Conservation (phyloP, 2,113 vertebrate genomes). For the Leucoraja erinaceus region DNA sequence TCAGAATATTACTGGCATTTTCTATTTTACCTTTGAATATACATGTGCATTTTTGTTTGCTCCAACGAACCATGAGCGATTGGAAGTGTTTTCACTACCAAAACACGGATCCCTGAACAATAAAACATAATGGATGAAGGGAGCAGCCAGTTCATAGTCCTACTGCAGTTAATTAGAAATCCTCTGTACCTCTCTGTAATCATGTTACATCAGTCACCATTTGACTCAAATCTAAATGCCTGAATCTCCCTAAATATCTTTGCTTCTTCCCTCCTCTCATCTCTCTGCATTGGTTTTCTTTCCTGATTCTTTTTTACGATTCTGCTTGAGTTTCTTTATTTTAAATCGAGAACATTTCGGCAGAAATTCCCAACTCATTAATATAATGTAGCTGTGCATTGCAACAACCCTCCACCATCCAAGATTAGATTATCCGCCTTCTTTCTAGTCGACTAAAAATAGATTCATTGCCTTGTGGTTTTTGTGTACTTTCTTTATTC, state of each 20-base stretch:
- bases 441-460: conserved; percentile 5
- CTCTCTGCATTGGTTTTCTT: background rate
- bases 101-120: conserved; percentile 17
- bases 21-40: background rate
- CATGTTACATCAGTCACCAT: background rate
- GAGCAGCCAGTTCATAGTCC: background rate
- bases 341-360: background rate
- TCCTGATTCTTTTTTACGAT: background rate
- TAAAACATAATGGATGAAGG: conserved; percentile 8
- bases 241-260: background rate
- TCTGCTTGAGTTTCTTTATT: background rate
- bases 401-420: background rate
- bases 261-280: background rate
- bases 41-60: background rate
- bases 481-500: background rate
- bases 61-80: background rate
- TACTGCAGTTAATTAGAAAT: conserved; percentile 4
- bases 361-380: background rate
- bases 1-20: background rate
- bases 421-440: background rate
- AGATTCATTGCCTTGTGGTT: background rate
- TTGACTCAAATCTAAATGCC: background rate
- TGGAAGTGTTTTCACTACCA: background rate
- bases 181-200: background rate
- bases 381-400: background rate